Conservation (phyloP, 1,140 invertebrate genomes). For the Drosophila sp. region DNA sequence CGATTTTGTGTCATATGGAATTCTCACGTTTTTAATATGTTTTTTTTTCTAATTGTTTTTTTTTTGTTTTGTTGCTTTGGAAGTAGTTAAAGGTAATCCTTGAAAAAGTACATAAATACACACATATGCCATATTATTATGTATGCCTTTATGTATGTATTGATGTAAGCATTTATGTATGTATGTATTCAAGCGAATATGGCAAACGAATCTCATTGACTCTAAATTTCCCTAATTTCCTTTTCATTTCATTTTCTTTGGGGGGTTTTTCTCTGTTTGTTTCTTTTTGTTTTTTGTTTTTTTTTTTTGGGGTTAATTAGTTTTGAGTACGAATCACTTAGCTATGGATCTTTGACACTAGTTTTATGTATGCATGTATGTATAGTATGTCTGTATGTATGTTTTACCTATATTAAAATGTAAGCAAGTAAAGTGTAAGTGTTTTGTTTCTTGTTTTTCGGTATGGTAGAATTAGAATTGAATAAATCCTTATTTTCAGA, state of each 20-base stretch:
- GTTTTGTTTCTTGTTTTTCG: constrained; percentile 5
- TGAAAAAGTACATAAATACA: constrained; percentile 16
- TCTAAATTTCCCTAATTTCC: constrained; percentile 5
- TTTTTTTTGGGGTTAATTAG: not conserved
- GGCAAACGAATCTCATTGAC: constrained; percentile 18
- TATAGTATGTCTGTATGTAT: constrained; percentile 9
- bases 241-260: no score
- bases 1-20: not conserved
- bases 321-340: constrained; percentile 16
- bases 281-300: not conserved
- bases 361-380: constrained; percentile 24
- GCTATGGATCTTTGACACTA: constrained; percentile 43
- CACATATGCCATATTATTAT: not conserved
- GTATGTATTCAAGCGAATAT: constrained; percentile 23
- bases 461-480: constrained; percentile 17
- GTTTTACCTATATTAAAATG: not conserved
- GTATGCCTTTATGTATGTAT: not conserved
- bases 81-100: constrained; percentile 35
- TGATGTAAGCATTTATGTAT: constrained; percentile 5
- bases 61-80: constrained; percentile 13
- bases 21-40: not conserved
- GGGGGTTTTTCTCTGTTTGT: no score
- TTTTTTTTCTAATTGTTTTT: not conserved
- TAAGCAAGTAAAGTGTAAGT: constrained; percentile 3
- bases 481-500: constrained; percentile 11